Percentiles rank a stretch among this genome's conserved stretches.
Evolutionary conservation across 2,888 invertebrate species (phyloP).

Genomic region (Drosophila suboccidentalis): DNA sequence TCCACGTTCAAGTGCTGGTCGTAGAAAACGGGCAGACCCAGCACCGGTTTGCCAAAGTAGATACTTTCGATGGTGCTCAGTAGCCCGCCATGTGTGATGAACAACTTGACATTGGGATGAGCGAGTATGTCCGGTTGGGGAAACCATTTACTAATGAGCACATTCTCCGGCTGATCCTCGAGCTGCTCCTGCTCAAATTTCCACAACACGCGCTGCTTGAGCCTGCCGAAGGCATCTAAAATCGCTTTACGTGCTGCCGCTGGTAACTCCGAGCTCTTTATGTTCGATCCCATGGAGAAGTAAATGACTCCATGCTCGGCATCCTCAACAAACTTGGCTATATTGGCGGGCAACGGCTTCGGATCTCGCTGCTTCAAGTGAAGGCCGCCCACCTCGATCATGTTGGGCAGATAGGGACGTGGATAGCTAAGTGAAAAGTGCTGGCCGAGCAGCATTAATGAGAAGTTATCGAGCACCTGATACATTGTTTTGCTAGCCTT

Average conservation of each 20-base stretch:
- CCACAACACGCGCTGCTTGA: conserved; percentile 84
- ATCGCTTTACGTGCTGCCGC: conserved; percentile 59
- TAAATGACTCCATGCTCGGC: conserved; percentile 85
- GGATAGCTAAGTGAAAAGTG: conserved; percentile 82
- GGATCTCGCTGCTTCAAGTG: conserved; percentile 77
- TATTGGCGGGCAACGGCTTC: conserved; percentile 73
- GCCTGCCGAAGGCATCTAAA: conserved; percentile 59
- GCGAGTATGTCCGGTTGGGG: conserved; percentile 85
- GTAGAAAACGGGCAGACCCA: conserved; percentile 86
- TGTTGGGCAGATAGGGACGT: conserved; percentile 83
- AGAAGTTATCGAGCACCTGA: conserved; percentile 72
- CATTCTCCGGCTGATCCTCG: conserved; percentile 72
- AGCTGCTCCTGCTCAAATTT: conserved; percentile 84
- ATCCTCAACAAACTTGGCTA: conserved; percentile 84
- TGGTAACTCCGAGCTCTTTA: conserved; percentile 77
- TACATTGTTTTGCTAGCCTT: conserved; percentile 51
- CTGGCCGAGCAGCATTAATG: conserved; percentile 82
- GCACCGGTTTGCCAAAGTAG: conserved; percentile 85
- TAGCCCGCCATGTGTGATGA: conserved; percentile 86
- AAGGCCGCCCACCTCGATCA: conserved; percentile 84
- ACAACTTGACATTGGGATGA: conserved; percentile 85
- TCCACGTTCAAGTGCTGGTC: conserved; percentile 86
- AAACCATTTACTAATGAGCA: conserved; percentile 84
- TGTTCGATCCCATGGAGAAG: conserved; percentile 86
- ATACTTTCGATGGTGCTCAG: conserved; percentile 86